These are phyloP conservation scores for Tubiluchus corallicola DNA, from an alignment of 2,888 invertebrate species.

Conservation along the genomic window DNA sequence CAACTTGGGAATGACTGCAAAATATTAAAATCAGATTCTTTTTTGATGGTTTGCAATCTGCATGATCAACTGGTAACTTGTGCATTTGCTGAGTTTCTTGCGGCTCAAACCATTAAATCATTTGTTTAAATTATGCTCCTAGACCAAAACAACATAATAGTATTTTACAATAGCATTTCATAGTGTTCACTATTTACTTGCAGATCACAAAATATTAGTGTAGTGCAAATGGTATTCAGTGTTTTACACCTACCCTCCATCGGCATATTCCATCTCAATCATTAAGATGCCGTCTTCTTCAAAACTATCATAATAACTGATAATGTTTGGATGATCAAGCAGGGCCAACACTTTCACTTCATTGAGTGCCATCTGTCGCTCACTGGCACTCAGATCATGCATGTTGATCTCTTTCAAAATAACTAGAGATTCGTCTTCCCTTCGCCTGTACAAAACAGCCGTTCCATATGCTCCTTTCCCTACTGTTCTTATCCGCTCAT, in stretches of 20 bases:
- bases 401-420: constrained; percentile 56
- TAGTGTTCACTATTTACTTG: too few species aligned
- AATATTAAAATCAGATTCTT: too few species aligned
- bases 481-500: constrained; percentile 41
- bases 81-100: too few species aligned
- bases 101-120: too few species aligned
- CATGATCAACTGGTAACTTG: too few species aligned
- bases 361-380: constrained; percentile 46
- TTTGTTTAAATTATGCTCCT: too few species aligned
- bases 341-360: constrained; percentile 43
- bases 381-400: constrained; percentile 43
- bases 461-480: constrained; percentile 52
- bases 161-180: too few species aligned
- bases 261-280: constrained; percentile 61
- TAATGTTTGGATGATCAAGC: constrained; percentile 51
- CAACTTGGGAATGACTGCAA: too few species aligned
- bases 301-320: constrained; percentile 51
- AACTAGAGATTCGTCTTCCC: constrained; percentile 41
- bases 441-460: constrained; percentile 44
- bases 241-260: constrained; percentile 40
- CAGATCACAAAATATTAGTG: too few species aligned
- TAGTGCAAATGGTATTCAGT: too few species aligned
- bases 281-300: constrained; percentile 47
- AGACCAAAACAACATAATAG: too few species aligned
- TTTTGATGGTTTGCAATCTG: too few species aligned